Base-by-base conservation (phyloP, 1,140 invertebrate species). In the Rhizoglyphus robini region DNA sequence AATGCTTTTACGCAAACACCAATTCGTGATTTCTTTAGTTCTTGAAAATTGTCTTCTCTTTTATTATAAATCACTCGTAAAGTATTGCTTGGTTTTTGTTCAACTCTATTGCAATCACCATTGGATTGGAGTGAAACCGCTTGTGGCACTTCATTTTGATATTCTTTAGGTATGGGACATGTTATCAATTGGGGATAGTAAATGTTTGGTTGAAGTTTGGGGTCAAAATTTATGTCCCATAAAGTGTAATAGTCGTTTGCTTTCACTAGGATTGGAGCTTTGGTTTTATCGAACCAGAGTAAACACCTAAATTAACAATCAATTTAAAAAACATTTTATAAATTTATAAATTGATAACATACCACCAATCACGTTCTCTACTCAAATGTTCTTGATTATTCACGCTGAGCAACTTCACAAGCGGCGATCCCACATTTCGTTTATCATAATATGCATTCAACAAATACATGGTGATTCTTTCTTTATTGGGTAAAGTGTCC, bases 171-270 rank as follows among this genome's bases (percentile, higher is more conserved):
- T 0, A 90, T 86, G 71, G 88, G 86, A 75, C 90, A 94, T 2
- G 89, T 87, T 51, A 90, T 85, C 66, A 94, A 76, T 73, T 91
- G 93, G 0, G 90, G 90, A 74, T 93, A 89, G 71, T 90, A 88
- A 59, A 91, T 86, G 5, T 86, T 87, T 73, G 91, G 85, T 72
- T 88, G 88, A 74, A 91, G 90, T 74, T 92, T 92, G 27, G 88
- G 47, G 20, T 63, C 90, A 89, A 89, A 94, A 74, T 90, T 90
- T 65, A 85, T 84, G 73, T 88, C 88, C 90, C 90, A 95, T 68
- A 63, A 8, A 13, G 92, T 87, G 73, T 92, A 92, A 72, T 91
- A 91, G 75, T 92, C 92, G 73, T 69, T 65, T 15, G 72, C 71
- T 69, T 87, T 86, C 3, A 87, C 83, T 25, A 92, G 81, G 2